Evolutionary conservation across 2,888 invertebrate genomes (phyloP), one percentile per base, ranked within the genome.

Genomic region (Ephialtes manifestator): DNA sequence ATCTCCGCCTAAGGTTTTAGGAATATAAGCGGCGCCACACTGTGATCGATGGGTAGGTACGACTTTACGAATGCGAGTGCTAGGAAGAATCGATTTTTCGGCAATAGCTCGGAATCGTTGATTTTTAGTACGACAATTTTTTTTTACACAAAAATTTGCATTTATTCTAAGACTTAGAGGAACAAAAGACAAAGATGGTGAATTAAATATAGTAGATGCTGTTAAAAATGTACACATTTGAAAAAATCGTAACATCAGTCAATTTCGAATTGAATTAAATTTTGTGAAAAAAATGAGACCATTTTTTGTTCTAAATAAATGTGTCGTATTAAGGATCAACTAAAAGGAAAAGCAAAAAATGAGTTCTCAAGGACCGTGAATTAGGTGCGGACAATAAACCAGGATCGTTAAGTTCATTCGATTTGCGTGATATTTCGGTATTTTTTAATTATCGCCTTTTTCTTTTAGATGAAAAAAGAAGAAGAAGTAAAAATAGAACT

Each of bases 1-100:
- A 90, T 87, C 88, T 90, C 88, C 87, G 90, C 90, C 90, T 91
- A 90, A 90, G 87, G 87, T 86, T 85, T 79, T 91, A 91, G 89
- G 85, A 87, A 78, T 87, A 82, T 89, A 78, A 81, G 75, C 53
- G 77, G 71, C 77, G 80, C 85, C 85, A 85, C 78, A 71, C 81
- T 83, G 81, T 87, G 84, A 81, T 87, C 55, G 39, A n/a, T 65
- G 35, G 35, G 35, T 63, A 53, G 28, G 43, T 28, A 63, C 65
- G 51, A 71, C 31, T n/a, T 70, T 63, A 39, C 28, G 77, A 77
- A 35, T 68, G 68, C 43, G 67, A 11, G 13, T 67, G 77, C 60
- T 46, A 28, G 24, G 63, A 24, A 39, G 75, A 65, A 65, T 65
- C 39, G 43, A 20, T 67, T 67, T 67, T 67, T 67, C 39, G 65